phyloP scores from a whole-genome alignment of 2,888 invertebrate genomes.

The Dryomyza anilis region DNA sequence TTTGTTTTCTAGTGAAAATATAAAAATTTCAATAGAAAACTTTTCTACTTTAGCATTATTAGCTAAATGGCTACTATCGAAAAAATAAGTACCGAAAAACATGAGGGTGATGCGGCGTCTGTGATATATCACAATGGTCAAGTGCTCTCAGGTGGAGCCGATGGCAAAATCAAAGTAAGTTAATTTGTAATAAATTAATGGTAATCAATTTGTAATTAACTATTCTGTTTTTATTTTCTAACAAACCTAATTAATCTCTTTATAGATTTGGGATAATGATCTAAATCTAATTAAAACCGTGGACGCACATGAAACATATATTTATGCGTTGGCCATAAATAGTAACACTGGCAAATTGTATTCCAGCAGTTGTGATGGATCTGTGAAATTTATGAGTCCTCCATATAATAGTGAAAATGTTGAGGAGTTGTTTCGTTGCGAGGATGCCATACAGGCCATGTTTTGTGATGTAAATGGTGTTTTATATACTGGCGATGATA shows the following conservation, averaged over 20 bases:
- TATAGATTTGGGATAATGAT: slow-evolving; percentile 57
- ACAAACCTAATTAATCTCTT: slow-evolving; percentile 18
- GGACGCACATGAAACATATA: slow-evolving; percentile 55
- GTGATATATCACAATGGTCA: slow-evolving; percentile 47
- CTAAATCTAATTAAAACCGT: slow-evolving; percentile 53
- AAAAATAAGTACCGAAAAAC: slow-evolving; percentile 50
- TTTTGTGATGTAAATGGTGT: slow-evolving; percentile 50
- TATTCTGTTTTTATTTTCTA: not conserved
- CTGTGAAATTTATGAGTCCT: slow-evolving; percentile 53
- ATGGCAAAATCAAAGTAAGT: slow-evolving; percentile 60
- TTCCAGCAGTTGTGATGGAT: slow-evolving; percentile 59
- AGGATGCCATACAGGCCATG: slow-evolving; percentile 57
- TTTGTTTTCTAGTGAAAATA: too few species aligned
- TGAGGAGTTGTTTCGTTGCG: slow-evolving; percentile 52
- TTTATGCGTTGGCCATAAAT: slow-evolving; percentile 56
- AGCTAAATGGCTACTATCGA: slow-evolving; percentile 44
- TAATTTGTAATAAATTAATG: not conserved
- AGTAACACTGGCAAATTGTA: slow-evolving; percentile 57
- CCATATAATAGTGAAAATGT: slow-evolving; percentile 48
- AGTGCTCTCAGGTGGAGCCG: slow-evolving; percentile 59
- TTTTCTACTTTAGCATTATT: not conserved
- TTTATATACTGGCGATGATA: slow-evolving; percentile 59
- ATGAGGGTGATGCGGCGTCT: slow-evolving; percentile 58
- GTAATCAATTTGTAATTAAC: not conserved
- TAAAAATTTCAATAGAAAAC: too few species aligned